These are phyloP conservation scores for Strigamia crassipes DNA, from an alignment of 2,888 invertebrate species.

Conservation along the genomic window DNA sequence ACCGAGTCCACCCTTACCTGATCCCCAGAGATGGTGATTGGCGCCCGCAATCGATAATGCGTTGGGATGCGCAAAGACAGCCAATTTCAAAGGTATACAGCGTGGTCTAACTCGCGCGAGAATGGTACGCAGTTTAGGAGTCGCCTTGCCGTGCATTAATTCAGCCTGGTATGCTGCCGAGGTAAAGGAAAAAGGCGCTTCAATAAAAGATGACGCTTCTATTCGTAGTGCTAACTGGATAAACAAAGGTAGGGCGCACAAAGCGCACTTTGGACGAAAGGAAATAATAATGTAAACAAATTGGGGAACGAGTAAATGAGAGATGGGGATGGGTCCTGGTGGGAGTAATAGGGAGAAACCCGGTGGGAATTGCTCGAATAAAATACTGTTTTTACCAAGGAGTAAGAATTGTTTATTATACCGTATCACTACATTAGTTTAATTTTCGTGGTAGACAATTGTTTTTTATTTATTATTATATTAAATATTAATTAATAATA, in stretches of 20 bases:
- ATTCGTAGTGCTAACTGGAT: background rate
- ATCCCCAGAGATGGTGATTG: conserved; percentile 32
- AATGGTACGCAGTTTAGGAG: background rate
- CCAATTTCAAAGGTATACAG: background rate
- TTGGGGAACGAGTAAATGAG: background rate
- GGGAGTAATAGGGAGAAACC: background rate
- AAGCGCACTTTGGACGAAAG: background rate
- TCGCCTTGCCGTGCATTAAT: conserved; percentile 19
- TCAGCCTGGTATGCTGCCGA: background rate
- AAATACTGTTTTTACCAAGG: background rate
- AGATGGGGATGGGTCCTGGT: background rate
- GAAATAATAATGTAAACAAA: background rate
- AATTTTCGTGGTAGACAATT: background rate
- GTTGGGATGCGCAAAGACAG: conserved; percentile 39
- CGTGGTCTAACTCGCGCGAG: background rate
- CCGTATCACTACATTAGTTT: background rate
- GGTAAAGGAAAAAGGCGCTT: background rate
- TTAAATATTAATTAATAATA: background rate
- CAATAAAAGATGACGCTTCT: conserved; percentile 28
- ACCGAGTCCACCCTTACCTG: conserved; percentile 36
- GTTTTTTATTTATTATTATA: background rate
- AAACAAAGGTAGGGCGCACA: background rate
- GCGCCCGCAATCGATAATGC: conserved; percentile 40
- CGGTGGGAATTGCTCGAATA: background rate
- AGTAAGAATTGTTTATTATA: background rate